phyloP scores from a whole-genome alignment of 2,888 invertebrate genomes.

The Polymixis lichenea region DNA sequence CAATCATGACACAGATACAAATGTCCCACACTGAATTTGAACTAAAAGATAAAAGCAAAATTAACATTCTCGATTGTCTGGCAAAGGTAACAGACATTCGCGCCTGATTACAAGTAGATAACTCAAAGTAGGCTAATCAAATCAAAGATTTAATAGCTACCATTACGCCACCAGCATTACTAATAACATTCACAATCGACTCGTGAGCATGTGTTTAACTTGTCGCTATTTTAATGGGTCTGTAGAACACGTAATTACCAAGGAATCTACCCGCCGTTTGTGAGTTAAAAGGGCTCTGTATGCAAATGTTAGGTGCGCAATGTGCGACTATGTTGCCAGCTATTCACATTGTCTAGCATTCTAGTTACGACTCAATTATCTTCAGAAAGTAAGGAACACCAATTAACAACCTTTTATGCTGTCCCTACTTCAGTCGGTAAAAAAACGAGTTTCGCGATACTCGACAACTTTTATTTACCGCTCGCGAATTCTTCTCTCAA shows the following conservation, averaged over 20 bases:
- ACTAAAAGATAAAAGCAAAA: conserved; percentile 44
- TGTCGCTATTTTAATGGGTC: conserved; percentile 66
- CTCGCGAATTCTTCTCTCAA: conserved; percentile 41
- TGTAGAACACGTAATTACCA: conserved; percentile 72
- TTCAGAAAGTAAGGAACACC: conserved; percentile 81
- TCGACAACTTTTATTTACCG: conserved; percentile 54
- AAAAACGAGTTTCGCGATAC: conserved; percentile 69
- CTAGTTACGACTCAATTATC: conserved; percentile 86
- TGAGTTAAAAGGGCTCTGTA: conserved; percentile 76
- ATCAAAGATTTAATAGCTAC: conserved; percentile 45
- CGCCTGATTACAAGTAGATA: conserved; percentile 57
- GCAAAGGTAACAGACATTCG: conserved; percentile 49
- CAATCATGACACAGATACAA: conserved; percentile 10
- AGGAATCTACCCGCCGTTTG: conserved; percentile 67
- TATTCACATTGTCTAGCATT: conserved; percentile 81
- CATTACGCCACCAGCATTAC: conserved; percentile 43
- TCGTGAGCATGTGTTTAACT: conserved; percentile 64
- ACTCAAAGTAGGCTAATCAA: conserved; percentile 53
- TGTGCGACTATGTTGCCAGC: conserved; percentile 74
- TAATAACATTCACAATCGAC: conserved; percentile 56
- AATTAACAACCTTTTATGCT: conserved; percentile 85
- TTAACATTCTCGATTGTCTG: conserved; percentile 47
- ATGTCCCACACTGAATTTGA: conserved; percentile 15
- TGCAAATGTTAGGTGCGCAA: conserved; percentile 77
- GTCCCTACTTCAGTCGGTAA: conserved; percentile 74